Evolutionary conservation across 37 sponge, comb jelly and placozoan genomes (phyloP), one percentile per base, ranked within the genome.

Genomic region (Mnemiopsis leidyi): DNA sequence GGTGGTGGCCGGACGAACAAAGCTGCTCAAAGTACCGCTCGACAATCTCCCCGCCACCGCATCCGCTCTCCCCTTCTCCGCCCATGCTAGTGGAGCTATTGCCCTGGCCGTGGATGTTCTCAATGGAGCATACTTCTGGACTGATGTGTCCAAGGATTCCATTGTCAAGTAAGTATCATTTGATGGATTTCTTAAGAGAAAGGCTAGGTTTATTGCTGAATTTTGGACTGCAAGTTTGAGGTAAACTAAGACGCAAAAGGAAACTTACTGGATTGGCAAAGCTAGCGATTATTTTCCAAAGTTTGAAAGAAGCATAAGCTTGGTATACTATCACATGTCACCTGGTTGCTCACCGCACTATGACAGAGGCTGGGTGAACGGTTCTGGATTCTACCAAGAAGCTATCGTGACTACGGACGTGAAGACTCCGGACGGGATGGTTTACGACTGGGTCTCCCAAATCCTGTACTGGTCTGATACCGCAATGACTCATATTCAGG

Each of bases 401-500:
- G 35, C 33, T 18, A 85, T 85, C 39, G 35, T 85, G 13, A 39
- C 90, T 13, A n/a, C 40, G 0, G 48, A 85, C 23, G 90, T 85
- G 25, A 38, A 40, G 90, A 85, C 90, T 28, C 90, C 90, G 31
- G 90, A 85, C 35, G 90, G 90, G 2, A 85, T 85, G 90, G 61
- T 37, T 16, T 85, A 36, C 36, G 90, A 85, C 30, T 85, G 90
- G 90, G 61, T 85, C 25, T 85, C 90, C 9, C 90, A 85, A 61
- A 28, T 85, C 30, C 61, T 85, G 25, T 85, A 85, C 48, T 85
- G 90, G 90, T n/a, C 90, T 40, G 90, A 85, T 26, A 85, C 90
- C 25, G 90, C 90, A 23, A 39, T 40, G 48, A 85, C 90, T 5
- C 90, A 85, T 28, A 85, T 85, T 40, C 90, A 85, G 90, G 90